Evolutionary conservation across 2,797 vertebrate species (phyloP).

Genomic region (Diplodus puntazzo): DNA sequence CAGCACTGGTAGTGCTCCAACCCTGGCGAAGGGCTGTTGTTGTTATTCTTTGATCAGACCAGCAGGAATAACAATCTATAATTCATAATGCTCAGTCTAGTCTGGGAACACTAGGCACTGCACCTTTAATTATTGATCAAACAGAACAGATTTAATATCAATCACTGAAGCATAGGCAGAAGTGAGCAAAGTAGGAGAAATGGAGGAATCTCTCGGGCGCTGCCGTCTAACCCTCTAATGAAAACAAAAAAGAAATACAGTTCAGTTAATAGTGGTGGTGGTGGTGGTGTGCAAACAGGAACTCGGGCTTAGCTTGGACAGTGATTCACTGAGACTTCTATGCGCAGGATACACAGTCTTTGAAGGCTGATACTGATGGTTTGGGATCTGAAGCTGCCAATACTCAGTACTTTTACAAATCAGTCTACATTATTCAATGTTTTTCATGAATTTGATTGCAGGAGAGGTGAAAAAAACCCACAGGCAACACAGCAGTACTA

Average conservation of each 20-base stretch:
- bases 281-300: constrained; percentile 56
- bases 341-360: constrained; percentile 28
- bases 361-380: constrained; percentile 37
- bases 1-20: constrained; percentile 61
- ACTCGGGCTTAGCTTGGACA: constrained; percentile 49
- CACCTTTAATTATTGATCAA: constrained; percentile 86
- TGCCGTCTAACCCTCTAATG: constrained; percentile 63
- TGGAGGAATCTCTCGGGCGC: constrained; percentile 60
- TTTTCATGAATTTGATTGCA: constrained; percentile 30
- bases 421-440: constrained; percentile 44
- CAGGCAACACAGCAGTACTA: not conserved
- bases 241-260: constrained; percentile 59
- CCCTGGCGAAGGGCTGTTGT: constrained; percentile 71
- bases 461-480: constrained; percentile 31
- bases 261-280: constrained; percentile 35
- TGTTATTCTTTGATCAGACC: constrained; percentile 84
- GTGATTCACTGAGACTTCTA: constrained; percentile 42
- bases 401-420: constrained; percentile 42
- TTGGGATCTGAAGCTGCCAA: constrained; percentile 43
- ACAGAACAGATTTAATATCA: constrained; percentile 84
- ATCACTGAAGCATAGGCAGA: constrained; percentile 77
- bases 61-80: constrained; percentile 83
- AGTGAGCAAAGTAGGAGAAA: constrained; percentile 72
- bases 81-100: constrained; percentile 83
- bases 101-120: constrained; percentile 78